A percentile compares a stretch with the other conserved stretches of the same genome.
These are phyloP conservation scores for Dipus sagitta DNA, from an alignment of 2,797 vertebrate species.

Conservation along the genomic window DNA sequence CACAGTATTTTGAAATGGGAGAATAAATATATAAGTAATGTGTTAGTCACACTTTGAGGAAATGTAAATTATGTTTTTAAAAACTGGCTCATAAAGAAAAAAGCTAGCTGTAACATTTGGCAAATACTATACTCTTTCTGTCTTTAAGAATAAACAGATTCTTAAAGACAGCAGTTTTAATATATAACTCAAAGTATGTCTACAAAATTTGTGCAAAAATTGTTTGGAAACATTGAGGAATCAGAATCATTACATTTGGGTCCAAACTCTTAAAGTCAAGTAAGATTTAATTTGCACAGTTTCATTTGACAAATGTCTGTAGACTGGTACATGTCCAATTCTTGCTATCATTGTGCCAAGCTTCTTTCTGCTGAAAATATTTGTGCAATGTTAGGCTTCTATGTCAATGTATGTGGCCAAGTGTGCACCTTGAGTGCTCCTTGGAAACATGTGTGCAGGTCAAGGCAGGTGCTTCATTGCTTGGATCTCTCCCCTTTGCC, in stretches of 20 bases:
- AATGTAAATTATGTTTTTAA: conserved; percentile 55
- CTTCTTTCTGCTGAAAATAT: conserved; percentile 59
- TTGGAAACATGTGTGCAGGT: conserved; percentile 53
- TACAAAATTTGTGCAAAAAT: conserved; percentile 66
- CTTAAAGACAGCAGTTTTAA: conserved; percentile 77
- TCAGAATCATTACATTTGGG: conserved; percentile 68
- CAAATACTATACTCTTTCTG: conserved; percentile 71
- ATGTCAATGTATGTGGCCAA: background rate
- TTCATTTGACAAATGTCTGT: conserved; percentile 79
- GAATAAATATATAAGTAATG: conserved; percentile 33
- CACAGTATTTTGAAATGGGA: conserved; percentile 19
- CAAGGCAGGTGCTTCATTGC: background rate
- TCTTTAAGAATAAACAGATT: conserved; percentile 81
- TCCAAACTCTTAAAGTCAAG: conserved; percentile 72
- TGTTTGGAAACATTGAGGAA: conserved; percentile 77
- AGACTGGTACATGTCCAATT: conserved; percentile 64
- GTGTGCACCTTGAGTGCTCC: background rate
- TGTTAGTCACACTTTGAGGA: conserved; percentile 50
- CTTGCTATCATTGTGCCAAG: background rate
- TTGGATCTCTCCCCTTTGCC: rapidly evolving
- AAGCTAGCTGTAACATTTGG: conserved; percentile 80
- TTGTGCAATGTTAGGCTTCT: conserved; percentile 61
- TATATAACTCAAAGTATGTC: conserved; percentile 62
- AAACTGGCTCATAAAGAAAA: conserved; percentile 23
- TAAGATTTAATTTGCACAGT: conserved; percentile 71